Conservation (phyloP, 2,113 vertebrate species). For the Falcunculus frontatus region DNA sequence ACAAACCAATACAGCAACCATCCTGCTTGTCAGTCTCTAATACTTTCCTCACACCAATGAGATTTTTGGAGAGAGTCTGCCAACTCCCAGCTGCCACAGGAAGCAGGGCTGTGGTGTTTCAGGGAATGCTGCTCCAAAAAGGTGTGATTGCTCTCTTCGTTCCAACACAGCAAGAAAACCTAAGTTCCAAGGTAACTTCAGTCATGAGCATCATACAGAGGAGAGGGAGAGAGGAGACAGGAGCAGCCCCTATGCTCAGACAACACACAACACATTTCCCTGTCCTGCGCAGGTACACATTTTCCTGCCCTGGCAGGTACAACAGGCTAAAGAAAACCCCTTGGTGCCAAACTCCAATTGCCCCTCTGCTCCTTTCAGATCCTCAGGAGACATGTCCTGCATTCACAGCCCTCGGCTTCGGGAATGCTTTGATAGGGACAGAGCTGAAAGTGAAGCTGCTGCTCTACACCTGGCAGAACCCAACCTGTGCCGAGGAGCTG, state of each 20-base stretch:
- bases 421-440: conserved; percentile 82
- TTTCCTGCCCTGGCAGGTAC: background rate
- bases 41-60: background rate
- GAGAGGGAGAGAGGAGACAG: background rate
- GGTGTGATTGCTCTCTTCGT: background rate
- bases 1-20: background rate
- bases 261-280: background rate
- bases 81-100: background rate
- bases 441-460: conserved; percentile 81
- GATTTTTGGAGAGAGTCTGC: background rate
- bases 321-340: background rate
- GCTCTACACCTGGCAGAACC: conserved; percentile 82
- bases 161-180: background rate
- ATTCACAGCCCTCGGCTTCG: conserved; percentile 83
- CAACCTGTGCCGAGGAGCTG: conserved; percentile 75
- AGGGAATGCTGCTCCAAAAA: background rate
- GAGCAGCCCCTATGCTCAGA: background rate
- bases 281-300: too few relatives aligned
- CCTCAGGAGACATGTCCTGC: conserved; percentile 72
- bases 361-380: conserved; percentile 61
- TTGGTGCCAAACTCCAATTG: background rate
- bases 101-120: background rate
- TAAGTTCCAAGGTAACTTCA: background rate
- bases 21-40: accelerated
- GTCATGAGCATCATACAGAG: background rate